A percentile compares a stretch with the other conserved stretches of the same genome.
phyloP scores from a whole-genome alignment of 2,888 invertebrate species.

The Horisme vitalbata region DNA sequence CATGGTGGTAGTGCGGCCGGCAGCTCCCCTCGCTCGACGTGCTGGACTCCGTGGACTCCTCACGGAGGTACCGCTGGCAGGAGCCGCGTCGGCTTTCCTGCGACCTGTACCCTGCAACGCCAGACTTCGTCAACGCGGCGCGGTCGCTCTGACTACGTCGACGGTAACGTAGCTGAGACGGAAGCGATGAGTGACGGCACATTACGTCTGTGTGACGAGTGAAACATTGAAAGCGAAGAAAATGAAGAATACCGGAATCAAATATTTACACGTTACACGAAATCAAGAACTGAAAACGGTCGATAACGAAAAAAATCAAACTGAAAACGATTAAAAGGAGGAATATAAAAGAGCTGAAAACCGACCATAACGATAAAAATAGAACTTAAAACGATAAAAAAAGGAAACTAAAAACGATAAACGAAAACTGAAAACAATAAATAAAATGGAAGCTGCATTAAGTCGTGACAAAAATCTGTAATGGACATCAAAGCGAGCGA shows the following conservation, averaged over 20 bases:
- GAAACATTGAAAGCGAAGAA: neutral
- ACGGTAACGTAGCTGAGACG: slow-evolving; percentile 10
- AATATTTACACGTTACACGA: slow-evolving; percentile 8
- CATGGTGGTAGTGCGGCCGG: slow-evolving; percentile 55
- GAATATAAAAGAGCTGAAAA: neutral
- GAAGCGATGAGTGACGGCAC: slow-evolving; percentile 14
- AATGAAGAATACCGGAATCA: neutral
- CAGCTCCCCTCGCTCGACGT: slow-evolving; percentile 66
- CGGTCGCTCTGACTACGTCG: neutral
- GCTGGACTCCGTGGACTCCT: slow-evolving; percentile 72
- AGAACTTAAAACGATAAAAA: too few relatives aligned
- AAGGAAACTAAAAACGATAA: neutral
- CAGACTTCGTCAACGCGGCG: slow-evolving; percentile 21
- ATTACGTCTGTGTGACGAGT: slow-evolving; percentile 3
- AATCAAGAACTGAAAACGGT: too few relatives aligned
- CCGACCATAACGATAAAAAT: too few relatives aligned
- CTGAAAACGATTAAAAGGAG: neutral
- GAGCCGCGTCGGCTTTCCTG: slow-evolving; percentile 44
- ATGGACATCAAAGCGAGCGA: slow-evolving; percentile 11
- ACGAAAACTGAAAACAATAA: neutral
- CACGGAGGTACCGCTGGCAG: slow-evolving; percentile 37
- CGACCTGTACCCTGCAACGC: slow-evolving; percentile 65
- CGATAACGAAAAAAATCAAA: slow-evolving; percentile 1
- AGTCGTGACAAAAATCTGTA: slow-evolving; percentile 13
- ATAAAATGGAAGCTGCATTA: too few relatives aligned